Evolutionary conservation across 2,113 vertebrate species (phyloP).

Genomic region (Mus pahari): DNA sequence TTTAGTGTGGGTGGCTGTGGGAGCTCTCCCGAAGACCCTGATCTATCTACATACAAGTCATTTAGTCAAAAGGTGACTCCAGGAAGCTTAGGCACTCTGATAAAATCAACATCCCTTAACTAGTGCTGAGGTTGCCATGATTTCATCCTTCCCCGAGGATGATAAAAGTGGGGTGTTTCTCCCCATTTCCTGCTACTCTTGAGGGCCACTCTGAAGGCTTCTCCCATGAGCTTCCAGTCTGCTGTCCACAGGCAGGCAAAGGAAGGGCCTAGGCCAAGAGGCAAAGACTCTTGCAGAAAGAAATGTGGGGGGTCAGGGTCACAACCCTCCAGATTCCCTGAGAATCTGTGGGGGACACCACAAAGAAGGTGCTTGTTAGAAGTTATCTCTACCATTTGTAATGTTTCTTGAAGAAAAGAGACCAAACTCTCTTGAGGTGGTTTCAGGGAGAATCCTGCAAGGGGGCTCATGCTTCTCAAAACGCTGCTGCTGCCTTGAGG

Average conservation of each 20-base stretch:
- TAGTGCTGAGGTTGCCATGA: background rate
- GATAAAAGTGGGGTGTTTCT: background rate
- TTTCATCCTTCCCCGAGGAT: background rate
- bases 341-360: background rate
- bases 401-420: background rate
- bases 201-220: background rate
- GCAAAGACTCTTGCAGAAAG: background rate
- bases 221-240: background rate
- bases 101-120: background rate
- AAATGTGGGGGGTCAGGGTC: background rate
- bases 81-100: background rate
- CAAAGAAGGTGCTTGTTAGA: background rate
- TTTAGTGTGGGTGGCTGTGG: background rate
- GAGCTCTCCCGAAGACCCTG: background rate
- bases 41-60: background rate
- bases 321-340: background rate
- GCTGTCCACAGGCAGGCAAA: background rate
- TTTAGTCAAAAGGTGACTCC: background rate
- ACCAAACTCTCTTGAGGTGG: background rate
- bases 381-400: background rate
- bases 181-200: background rate
- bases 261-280: background rate
- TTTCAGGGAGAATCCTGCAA: background rate
- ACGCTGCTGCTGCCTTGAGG: background rate
- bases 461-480: background rate